A percentile compares a stretch with the other conserved stretches of the same genome.
Evolutionary conservation across 2,888 invertebrate species (phyloP).

Genomic region (Macaria liturata): DNA sequence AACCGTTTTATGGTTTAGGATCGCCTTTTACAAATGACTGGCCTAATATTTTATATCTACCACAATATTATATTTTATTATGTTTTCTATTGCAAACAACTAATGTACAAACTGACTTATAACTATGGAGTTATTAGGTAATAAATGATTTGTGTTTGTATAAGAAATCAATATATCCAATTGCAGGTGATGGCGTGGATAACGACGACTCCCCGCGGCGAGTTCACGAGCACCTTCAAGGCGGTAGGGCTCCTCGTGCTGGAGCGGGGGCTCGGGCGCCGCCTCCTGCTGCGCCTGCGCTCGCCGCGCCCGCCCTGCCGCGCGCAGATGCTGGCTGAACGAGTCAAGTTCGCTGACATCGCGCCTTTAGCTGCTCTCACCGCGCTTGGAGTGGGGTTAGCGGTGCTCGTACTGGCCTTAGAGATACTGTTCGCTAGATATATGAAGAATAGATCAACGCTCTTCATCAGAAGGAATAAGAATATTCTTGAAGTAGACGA

Average conservation of each 20-base stretch:
- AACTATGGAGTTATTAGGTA: too few relatives aligned
- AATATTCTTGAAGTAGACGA: too few relatives aligned
- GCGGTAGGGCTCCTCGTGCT: constrained; percentile 55
- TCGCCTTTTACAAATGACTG: too few relatives aligned
- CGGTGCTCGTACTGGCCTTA: constrained; percentile 50
- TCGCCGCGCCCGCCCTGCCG: constrained; percentile 59
- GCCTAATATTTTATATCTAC: too few relatives aligned
- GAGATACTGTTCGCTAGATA: constrained; percentile 50
- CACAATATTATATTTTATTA: too few relatives aligned
- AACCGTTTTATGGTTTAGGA: too few relatives aligned
- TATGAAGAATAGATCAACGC: neutral
- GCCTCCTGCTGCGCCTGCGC: constrained; percentile 47
- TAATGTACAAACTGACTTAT: too few relatives aligned
- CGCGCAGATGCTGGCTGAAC: constrained; percentile 62
- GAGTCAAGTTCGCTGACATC: constrained; percentile 63
- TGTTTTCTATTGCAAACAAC: too few relatives aligned
- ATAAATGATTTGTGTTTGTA: too few relatives aligned
- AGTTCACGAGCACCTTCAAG: constrained; percentile 55
- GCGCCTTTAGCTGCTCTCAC: constrained; percentile 51
- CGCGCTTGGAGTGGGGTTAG: constrained; percentile 45
- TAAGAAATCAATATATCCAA: neutral
- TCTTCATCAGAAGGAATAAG: too few relatives aligned
- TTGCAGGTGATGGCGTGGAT: constrained; percentile 56
- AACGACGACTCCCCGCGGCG: constrained; percentile 51
- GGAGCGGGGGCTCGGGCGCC: constrained; percentile 58